Evolutionary conservation across 2,797 vertebrate genomes (phyloP), one percentile per base, ranked within the genome.

Genomic region (Enteromius fasciolatus): DNA sequence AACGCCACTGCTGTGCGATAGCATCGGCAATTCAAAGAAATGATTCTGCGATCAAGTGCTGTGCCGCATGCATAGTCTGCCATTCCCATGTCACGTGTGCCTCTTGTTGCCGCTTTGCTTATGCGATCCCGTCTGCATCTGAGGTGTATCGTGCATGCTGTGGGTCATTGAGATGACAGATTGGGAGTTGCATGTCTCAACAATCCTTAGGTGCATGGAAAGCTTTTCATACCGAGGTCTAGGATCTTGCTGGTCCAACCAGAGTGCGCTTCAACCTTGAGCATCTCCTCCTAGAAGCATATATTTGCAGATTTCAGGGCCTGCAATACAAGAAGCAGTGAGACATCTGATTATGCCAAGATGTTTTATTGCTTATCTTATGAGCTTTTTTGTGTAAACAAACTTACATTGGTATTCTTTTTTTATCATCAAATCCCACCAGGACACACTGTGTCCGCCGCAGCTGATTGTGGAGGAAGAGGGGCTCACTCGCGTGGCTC

Each of bases 391-490:
- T 59, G 7, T 64, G 44, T 50, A 73, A 50, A 25, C 61, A 64
- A 41, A 75, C 59, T 59, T 59, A 57, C 17, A n/a, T 17, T 74
- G 48, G 18, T 61, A 10, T 84, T 28, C 46, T 54, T 39, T 64
- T 41, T 72, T 59, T 25, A 4, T 39, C 8, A 59, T 75, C 57
- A 86, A 86, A 82, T 85, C 77, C 87, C 83, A 80, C 54, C 90
- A 97, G 96, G 96, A 96, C 14, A 89, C 90, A 33, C 83, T 97
- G 86, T 96, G 95, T 88, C 92, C 94, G n/a, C 86, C 95, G 23
- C 94, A 95, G 80, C 95, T 95, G 87, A 93, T 95, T 85, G 69
- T 89, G 87, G 96, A 97, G 85, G 96, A 96, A 0, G 95, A 96
- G 83, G 94, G 95, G 4, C 90, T 97, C 87, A 90, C 86, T 12